A percentile compares a stretch with the other conserved stretches of the same genome.
Evolutionary conservation across 2,888 invertebrate species (phyloP).

Genomic region (Morpho helenor): DNA sequence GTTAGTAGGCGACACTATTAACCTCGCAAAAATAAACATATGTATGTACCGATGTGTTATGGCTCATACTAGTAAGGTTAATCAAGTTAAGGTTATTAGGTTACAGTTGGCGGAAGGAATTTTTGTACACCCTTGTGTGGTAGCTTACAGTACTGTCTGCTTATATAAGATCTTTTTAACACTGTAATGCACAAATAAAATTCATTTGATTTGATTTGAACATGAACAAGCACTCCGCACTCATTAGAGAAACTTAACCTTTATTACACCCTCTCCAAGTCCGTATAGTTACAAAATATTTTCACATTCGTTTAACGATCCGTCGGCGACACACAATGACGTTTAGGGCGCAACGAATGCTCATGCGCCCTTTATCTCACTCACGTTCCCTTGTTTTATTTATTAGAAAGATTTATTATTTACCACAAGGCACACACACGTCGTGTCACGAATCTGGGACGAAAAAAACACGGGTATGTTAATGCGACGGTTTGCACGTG

Average conservation of each 20-base stretch:
- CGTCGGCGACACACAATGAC: slow-evolving; percentile 64
- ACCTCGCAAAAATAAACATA: too few species aligned
- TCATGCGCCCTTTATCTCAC: slow-evolving; percentile 70
- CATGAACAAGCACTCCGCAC: background rate
- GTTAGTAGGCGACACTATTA: too few species aligned
- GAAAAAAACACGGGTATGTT: slow-evolving; percentile 70
- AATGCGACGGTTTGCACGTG: slow-evolving; percentile 68
- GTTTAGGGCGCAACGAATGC: slow-evolving; percentile 75
- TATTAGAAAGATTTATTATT: slow-evolving; percentile 79
- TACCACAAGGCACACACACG: slow-evolving; percentile 74
- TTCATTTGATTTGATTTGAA: too few species aligned
- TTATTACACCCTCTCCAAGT: slow-evolving; percentile 30
- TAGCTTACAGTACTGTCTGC: too few species aligned
- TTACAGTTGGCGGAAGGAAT: too few species aligned
- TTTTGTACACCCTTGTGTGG: too few species aligned
- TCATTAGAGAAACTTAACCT: slow-evolving; percentile 23
- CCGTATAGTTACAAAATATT: slow-evolving; percentile 66
- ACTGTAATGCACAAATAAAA: too few species aligned
- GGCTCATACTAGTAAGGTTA: too few species aligned
- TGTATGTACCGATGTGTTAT: too few species aligned
- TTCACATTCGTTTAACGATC: slow-evolving; percentile 75
- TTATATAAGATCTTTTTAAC: too few species aligned
- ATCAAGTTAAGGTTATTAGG: too few species aligned
- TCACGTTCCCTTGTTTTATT: slow-evolving; percentile 78
- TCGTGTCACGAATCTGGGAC: slow-evolving; percentile 72